Base-by-base conservation (phyloP, 2,888 invertebrate species). In the Teleogryllus oceanicus region DNA sequence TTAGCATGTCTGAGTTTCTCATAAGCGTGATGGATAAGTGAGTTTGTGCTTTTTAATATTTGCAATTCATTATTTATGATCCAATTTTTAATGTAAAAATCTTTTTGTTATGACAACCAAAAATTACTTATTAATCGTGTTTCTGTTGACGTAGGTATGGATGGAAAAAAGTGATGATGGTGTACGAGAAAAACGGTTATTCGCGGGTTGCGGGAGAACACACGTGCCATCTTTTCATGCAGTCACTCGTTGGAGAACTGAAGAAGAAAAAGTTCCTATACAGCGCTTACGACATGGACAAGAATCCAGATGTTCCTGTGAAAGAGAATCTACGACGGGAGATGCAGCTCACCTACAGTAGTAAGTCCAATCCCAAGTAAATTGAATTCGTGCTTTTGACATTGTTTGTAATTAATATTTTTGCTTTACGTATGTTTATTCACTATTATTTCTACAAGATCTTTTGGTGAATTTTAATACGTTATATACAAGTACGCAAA, bases 151-250 rank as follows among this genome's bases (percentile, higher is more conserved):
- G 13, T 16, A 95, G 95, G 85, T 92, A 92, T 86, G 88, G 89
- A 74, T 96, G 96, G 96, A 88, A 88, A 11, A 92, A 92, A 83
- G 88, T 92, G 1, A 91, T 92, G 76, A 88, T 96, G 80, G 88
- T 96, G 83, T 96, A 95, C 87, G 93, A 95, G 83, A 91, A 92
- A 16, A 89, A 92, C 81, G 94, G 93, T 0, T 92, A 92, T 84
- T 87, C 88, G 76, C 89, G 91, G 83, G 88, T 91, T 0, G 92
- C 91, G 11, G 95, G 95, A 0, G 88, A 88, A 16, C 90, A 91
- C 82, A 94, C 94, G 11, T 97, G 96, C 83, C 92, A 92, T 83
- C 88, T 96, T 24, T 90, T 94, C 86, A 93, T 94, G 88, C 91
- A 91, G 82, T 92, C 93, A 0, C 87, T 96, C 83, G 92, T 94